Percentiles rank a stretch among this genome's conserved stretches.
phyloP scores from a whole-genome alignment of 2,888 invertebrate species.

The Zaprionus bogoriensis region DNA sequence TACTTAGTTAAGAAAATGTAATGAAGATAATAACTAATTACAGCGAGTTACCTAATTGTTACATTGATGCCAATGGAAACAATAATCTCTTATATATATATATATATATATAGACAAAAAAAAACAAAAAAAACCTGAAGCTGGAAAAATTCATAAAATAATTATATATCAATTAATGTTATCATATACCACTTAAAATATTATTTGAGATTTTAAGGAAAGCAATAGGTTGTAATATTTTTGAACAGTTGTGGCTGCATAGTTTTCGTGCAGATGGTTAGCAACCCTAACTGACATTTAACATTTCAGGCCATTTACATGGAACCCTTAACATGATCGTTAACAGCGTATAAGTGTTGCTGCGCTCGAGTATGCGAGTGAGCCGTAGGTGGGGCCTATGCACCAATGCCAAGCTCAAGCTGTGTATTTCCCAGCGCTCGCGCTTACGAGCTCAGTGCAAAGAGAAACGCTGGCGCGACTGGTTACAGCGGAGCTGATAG shows the following conservation, averaged over 20 bases:
- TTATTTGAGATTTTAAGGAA: neutral
- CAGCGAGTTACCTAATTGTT: no score
- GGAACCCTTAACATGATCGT: slow-evolving; percentile 25
- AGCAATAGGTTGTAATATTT: neutral
- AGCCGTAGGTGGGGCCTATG: neutral
- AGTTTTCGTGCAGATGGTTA: slow-evolving; percentile 5
- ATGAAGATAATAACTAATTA: no score
- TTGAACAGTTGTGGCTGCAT: slow-evolving; percentile 6
- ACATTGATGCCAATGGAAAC: no score
- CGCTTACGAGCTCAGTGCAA: slow-evolving; percentile 16
- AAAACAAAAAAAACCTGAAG: no score
- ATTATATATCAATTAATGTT: no score
- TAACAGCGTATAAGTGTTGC: slow-evolving; percentile 13
- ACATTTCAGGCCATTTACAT: slow-evolving; percentile 24
- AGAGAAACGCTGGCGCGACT: slow-evolving; percentile 7
- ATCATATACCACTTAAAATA: no score
- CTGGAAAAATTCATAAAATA: no score
- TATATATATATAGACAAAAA: no score
- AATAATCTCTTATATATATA: no score
- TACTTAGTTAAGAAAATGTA: no score
- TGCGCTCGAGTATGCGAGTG: neutral
- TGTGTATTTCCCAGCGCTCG: slow-evolving; percentile 1
- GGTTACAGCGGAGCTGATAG: neutral
- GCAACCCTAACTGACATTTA: slow-evolving; percentile 17
- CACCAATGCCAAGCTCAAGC: slow-evolving; percentile 12